These are phyloP conservation scores for Hemiscyllium ocellatum DNA, from an alignment of 2,113 vertebrate species.

Conservation along the genomic window DNA sequence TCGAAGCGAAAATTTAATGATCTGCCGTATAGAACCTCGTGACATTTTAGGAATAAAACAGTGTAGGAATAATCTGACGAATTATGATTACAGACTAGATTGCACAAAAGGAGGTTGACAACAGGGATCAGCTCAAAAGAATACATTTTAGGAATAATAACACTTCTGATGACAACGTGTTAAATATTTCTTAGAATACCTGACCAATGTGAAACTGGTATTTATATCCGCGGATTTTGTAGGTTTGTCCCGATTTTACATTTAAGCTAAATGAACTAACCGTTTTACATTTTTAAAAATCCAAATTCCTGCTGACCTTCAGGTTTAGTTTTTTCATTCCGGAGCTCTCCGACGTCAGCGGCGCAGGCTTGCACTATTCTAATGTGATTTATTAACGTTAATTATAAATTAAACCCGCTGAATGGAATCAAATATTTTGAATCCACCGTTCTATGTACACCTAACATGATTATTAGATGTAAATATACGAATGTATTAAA, in stretches of 20 bases:
- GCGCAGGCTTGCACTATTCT: conserved; percentile 17
- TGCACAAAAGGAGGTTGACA: not conserved
- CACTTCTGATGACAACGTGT: not conserved
- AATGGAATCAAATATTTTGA: not conserved
- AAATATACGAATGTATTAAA: conserved; percentile 15
- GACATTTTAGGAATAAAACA: not conserved
- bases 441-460: not conserved
- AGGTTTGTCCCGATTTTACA: not conserved
- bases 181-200: not conserved
- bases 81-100: not conserved
- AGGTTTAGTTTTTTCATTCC: not conserved
- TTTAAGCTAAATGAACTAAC: not conserved
- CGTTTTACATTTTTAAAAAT: not conserved
- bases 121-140: not conserved
- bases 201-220: not conserved
- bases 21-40: not conserved
- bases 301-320: not conserved
- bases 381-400: not conserved
- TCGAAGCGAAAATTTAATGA: not conserved
- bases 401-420: not conserved
- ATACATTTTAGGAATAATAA: not conserved
- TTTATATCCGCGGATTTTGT: too few species aligned
- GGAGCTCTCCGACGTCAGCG: not conserved
- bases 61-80: not conserved
- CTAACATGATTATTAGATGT: not conserved